Percentiles rank a stretch among this genome's conserved stretches.
phyloP scores from a whole-genome alignment of 2,797 vertebrate genomes.

The Gobio occitaniae region DNA sequence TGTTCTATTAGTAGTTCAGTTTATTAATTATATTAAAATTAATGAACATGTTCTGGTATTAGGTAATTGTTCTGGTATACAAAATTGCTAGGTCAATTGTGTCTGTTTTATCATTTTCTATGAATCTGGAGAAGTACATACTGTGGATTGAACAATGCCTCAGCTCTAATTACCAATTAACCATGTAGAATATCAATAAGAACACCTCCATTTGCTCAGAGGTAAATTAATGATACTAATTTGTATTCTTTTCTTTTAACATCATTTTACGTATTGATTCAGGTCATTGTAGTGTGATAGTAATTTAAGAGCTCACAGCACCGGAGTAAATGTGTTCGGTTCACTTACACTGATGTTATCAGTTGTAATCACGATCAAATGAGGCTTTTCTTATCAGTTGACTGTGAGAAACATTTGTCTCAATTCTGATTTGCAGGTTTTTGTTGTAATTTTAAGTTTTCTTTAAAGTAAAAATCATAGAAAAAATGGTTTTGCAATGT shows the following conservation, averaged over 20 bases:
- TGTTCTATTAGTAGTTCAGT: background rate
- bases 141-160: background rate
- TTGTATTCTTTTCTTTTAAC: constrained; percentile 11
- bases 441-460: background rate
- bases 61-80: background rate
- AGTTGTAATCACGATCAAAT: constrained; percentile 1
- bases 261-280: background rate
- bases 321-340: background rate
- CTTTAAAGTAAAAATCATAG: background rate
- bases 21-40: background rate
- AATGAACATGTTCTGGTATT: background rate
- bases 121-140: background rate
- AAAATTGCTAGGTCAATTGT: background rate
- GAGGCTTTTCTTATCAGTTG: background rate
- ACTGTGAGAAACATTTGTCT: background rate
- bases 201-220: background rate
- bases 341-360: constrained; percentile 15
- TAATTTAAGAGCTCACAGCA: background rate
- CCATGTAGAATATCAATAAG: background rate
- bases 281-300: constrained; percentile 4
- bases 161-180: background rate
- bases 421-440: background rate
- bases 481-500: background rate
- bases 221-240: constrained; percentile 1
- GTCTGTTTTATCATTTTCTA: background rate